These are phyloP conservation scores for Tylochromis polylepis DNA, from an alignment of 2,113 vertebrate genomes.

Conservation along the genomic window DNA sequence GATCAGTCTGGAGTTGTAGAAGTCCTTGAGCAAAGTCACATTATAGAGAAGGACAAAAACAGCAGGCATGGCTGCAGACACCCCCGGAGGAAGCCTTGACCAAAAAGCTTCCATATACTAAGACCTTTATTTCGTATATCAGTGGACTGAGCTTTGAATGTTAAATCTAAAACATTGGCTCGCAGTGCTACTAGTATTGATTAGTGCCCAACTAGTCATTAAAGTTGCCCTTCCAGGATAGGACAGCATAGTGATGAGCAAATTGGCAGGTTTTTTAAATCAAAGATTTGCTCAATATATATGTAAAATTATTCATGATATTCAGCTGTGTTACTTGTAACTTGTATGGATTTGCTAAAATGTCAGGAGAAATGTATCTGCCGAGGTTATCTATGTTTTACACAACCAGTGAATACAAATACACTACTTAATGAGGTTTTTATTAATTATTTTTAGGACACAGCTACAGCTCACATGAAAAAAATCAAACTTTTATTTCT, in stretches of 20 bases:
- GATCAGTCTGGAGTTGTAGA: constrained; percentile 30
- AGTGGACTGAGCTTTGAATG: constrained; percentile 29
- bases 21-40: constrained; percentile 65
- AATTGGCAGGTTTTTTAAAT: background rate
- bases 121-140: constrained; percentile 21
- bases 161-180: constrained; percentile 36
- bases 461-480: background rate
- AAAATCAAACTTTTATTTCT: background rate
- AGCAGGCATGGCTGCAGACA: background rate
- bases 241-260: background rate
- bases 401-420: background rate
- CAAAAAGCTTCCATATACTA: background rate
- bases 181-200: constrained; percentile 18
- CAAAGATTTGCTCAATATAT: background rate
- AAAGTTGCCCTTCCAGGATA: constrained; percentile 22
- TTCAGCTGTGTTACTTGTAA: background rate
- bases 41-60: constrained; percentile 8
- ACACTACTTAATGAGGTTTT: background rate
- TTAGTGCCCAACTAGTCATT: constrained; percentile 29
- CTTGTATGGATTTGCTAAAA: background rate
- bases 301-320: background rate
- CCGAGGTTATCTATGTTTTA: background rate
- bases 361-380: background rate
- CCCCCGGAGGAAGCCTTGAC: background rate
- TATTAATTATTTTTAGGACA: background rate